These are phyloP conservation scores for Caenorhabditis doughertyi DNA, from an alignment of 2,888 invertebrate genomes.

Conservation along the genomic window DNA sequence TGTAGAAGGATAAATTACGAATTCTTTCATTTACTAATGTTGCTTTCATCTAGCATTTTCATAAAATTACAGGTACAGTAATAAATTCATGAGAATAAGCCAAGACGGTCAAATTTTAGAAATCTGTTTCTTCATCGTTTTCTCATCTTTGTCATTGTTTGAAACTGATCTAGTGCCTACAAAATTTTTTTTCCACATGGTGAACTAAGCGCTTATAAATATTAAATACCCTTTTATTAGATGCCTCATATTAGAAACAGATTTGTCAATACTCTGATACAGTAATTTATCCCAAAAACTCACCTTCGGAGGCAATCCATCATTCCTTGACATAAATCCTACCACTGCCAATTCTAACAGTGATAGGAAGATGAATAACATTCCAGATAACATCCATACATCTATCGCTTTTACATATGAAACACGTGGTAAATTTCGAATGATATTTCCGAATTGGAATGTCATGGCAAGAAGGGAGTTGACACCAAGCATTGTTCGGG, in stretches of 20 bases:
- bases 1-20: slow-evolving; percentile 10
- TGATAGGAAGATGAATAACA: slow-evolving; percentile 82
- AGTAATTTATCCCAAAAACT: slow-evolving; percentile 7
- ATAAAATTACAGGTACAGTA: too few species aligned
- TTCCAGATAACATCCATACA: slow-evolving; percentile 82
- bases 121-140: too few species aligned
- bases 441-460: slow-evolving; percentile 83
- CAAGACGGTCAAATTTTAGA: too few species aligned
- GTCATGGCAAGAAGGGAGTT: slow-evolving; percentile 83
- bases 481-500: slow-evolving; percentile 83
- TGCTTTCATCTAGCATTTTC: too few species aligned
- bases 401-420: slow-evolving; percentile 82
- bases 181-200: too few species aligned
- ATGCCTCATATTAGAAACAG: too few species aligned
- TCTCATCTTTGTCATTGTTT: too few species aligned
- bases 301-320: slow-evolving; percentile 78
- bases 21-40: too few species aligned
- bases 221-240: too few species aligned
- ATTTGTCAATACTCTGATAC: neutral
- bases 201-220: too few species aligned
- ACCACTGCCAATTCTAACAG: slow-evolving; percentile 82
- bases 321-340: slow-evolving; percentile 82
- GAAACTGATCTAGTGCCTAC: too few species aligned
- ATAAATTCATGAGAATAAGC: too few species aligned
- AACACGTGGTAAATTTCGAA: slow-evolving; percentile 82